A percentile compares a stretch with the other conserved stretches of the same genome.
These are phyloP conservation scores for Apotomis capreana DNA, from an alignment of 2,888 invertebrate genomes.

Conservation along the genomic window DNA sequence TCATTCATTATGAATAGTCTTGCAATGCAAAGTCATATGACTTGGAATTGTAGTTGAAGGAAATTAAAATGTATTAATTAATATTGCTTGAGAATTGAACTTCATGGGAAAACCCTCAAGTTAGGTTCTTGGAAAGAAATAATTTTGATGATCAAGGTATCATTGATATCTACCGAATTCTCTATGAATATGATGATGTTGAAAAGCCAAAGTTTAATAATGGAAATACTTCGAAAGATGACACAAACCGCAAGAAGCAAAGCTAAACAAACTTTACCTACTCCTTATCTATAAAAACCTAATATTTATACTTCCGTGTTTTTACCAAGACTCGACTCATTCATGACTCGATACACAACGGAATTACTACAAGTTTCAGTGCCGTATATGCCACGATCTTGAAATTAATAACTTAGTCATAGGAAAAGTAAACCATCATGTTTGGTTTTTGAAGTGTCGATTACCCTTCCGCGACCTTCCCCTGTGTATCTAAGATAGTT, in stretches of 20 bases:
- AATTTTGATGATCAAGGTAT: not conserved
- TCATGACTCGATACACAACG: too few relatives aligned
- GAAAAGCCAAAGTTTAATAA: too few relatives aligned
- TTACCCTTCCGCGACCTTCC: conserved; percentile 56
- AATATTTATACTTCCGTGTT: too few relatives aligned
- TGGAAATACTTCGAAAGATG: too few relatives aligned
- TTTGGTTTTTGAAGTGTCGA: conserved; percentile 14
- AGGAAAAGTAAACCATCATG: conserved; percentile 1
- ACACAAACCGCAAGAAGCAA: too few relatives aligned
- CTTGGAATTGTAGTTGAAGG: not conserved
- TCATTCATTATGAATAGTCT: not conserved
- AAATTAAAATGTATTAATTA: not conserved
- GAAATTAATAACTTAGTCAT: not conserved
- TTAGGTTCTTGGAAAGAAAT: conserved; percentile 1
- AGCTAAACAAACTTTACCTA: too few relatives aligned
- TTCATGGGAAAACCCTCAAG: not conserved
- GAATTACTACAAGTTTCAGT: too few relatives aligned
- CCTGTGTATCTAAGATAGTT: conserved; percentile 54
- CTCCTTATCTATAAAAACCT: too few relatives aligned
- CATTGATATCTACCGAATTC: too few relatives aligned
- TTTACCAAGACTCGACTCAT: too few relatives aligned
- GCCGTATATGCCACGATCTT: not conserved
- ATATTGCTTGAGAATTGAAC: not conserved
- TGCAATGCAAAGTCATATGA: not conserved
- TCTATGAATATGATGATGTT: too few relatives aligned